Evolutionary conservation across 2,888 invertebrate genomes (phyloP), one percentile per base, ranked within the genome.

Genomic region (Tinea pellionella): DNA sequence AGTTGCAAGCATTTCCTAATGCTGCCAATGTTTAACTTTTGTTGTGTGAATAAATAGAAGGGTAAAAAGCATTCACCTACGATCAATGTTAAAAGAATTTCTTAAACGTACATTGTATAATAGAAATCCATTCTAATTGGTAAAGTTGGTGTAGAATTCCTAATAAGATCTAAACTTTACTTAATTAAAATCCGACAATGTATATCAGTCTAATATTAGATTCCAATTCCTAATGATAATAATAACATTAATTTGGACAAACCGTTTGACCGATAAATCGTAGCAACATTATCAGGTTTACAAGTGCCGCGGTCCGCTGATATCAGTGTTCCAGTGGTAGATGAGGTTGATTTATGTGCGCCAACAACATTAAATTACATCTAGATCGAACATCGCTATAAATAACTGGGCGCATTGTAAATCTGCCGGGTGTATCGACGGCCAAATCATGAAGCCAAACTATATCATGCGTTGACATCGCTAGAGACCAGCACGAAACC

Each of bases 341-440:
- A 83, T 78, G 85, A 78, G 73, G 75, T 77, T 85, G 85, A 87
- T 86, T 86, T 87, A 86, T 79, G 75, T 69, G 66, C 69, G 72
- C 74, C 76, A 76, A 78, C 83, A 81, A 80, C 84, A 83, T 83
- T 87, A 86, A 86, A 87, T 86, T 84, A 85, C 81, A 84, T 84
- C 81, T 84, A 81, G 80, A 84, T 80, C 78, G 80, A 81, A 85
- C 85, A 85, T 74, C 75, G 77, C 81, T 68, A 86, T 87, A 86
- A 86, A 87, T 86, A 80, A 79, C 73, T 67, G 74, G 73, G 72
- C 71, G 78, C 78, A 84, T 79, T 84, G 82, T 87, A 86, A 86
- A 86, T 84, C 84, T 81, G 81, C 78, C 78, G 71, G 68, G 74
- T 78, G 77, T 81, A 82, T 79, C 78, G 77, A 73, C 77, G 79